Evolutionary conservation across 2,797 vertebrate species (phyloP).

Genomic region (Semaprochilodus insignis): DNA sequence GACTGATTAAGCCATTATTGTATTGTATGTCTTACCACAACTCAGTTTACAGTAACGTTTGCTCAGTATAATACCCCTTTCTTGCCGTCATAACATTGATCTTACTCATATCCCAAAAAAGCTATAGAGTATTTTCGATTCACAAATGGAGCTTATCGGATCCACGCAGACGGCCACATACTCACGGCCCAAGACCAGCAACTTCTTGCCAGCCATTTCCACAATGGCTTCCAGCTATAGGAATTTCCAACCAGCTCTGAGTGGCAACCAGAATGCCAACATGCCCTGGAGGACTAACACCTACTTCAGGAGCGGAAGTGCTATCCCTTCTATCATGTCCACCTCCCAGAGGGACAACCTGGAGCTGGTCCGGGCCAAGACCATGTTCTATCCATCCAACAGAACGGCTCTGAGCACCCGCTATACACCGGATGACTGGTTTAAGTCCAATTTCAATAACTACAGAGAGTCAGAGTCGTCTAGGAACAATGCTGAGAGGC

Average conservation of each 20-base stretch:
- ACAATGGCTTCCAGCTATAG: conserved; percentile 85
- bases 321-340: conserved; percentile 69
- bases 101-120: not conserved
- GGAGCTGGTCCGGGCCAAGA: conserved; percentile 79
- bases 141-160: conserved; percentile 84
- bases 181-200: conserved; percentile 81
- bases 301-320: conserved; percentile 79
- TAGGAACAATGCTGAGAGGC: conserved; percentile 85
- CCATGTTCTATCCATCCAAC: conserved; percentile 84
- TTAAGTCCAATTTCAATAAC: conserved; percentile 87
- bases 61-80: too few species aligned
- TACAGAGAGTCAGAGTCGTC: conserved; percentile 87
- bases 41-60: too few species aligned
- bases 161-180: conserved; percentile 84
- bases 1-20: not conserved
- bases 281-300: conserved; percentile 84
- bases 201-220: conserved; percentile 88
- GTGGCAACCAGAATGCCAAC: conserved; percentile 77
- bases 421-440: conserved; percentile 91
- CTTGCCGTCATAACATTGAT: too few species aligned
- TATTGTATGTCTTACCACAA: not conserved
- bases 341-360: conserved; percentile 74
- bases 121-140: conserved; percentile 28
- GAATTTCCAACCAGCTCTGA: conserved; percentile 74
- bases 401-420: conserved; percentile 79